A percentile compares a stretch with the other conserved stretches of the same genome.
Evolutionary conservation across 2,797 vertebrate genomes (phyloP).

Genomic region (Syngnathus rostellatus): DNA sequence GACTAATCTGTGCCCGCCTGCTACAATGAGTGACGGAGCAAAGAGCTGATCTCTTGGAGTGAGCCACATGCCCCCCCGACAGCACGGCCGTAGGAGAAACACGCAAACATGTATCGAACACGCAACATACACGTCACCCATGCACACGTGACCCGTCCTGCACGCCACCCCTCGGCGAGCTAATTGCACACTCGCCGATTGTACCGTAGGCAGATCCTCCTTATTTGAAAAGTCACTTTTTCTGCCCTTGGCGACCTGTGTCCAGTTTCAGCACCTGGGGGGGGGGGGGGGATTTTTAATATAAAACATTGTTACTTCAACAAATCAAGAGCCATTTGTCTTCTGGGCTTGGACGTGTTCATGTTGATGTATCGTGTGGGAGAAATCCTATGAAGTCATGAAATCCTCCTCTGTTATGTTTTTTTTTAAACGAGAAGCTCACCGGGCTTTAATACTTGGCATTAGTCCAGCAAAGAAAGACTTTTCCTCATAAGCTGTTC

Average conservation of each 20-base stretch:
- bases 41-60: slow-evolving; percentile 54
- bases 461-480: slow-evolving; percentile 28
- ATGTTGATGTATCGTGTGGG: slow-evolving; percentile 34
- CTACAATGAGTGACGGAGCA: slow-evolving; percentile 46
- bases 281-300: not conserved
- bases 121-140: slow-evolving; percentile 37
- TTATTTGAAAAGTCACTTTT: not conserved
- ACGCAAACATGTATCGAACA: slow-evolving; percentile 54
- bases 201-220: not conserved
- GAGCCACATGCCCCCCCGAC: slow-evolving; percentile 53
- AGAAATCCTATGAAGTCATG: slow-evolving; percentile 39
- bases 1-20: slow-evolving; percentile 50
- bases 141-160: slow-evolving; percentile 39
- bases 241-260: not conserved
- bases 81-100: slow-evolving; percentile 48
- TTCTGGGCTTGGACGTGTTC: slow-evolving; percentile 3
- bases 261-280: not conserved
- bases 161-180: slow-evolving; percentile 30
- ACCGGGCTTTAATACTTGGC: slow-evolving; percentile 36
- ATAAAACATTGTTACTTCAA: not conserved
- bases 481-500: slow-evolving; percentile 19
- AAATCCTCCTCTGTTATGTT: slow-evolving; percentile 44
- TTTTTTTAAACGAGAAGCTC: slow-evolving; percentile 29
- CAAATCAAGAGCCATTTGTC: not conserved
- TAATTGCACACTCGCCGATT: slow-evolving; percentile 29